Evolutionary conservation across 2,888 invertebrate species (phyloP).

Genomic region (Drosophila leonis): DNA sequence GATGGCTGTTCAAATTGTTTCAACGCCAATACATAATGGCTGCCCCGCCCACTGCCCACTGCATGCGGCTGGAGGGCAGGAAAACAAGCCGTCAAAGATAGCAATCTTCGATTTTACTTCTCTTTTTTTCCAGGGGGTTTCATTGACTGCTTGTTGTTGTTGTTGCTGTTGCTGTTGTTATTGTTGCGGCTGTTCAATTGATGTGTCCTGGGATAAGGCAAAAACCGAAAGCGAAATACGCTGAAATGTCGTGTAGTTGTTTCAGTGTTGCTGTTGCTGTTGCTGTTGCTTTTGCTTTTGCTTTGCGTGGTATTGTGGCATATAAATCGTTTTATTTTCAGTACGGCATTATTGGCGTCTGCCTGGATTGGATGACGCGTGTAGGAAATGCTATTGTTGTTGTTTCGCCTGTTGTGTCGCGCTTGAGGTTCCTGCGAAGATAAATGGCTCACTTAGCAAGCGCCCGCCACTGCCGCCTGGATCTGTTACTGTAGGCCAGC

Average conservation of each 20-base stretch:
- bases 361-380: slow-evolving; percentile 75
- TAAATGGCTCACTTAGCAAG: slow-evolving; percentile 85
- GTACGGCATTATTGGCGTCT: slow-evolving; percentile 73
- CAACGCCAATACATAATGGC: slow-evolving; percentile 84
- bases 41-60: slow-evolving; percentile 69
- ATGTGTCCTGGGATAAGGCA: slow-evolving; percentile 75
- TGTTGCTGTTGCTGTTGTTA: slow-evolving; percentile 45
- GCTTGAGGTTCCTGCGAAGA: slow-evolving; percentile 83
- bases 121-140: slow-evolving; percentile 58
- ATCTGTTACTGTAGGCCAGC: slow-evolving; percentile 26
- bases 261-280: slow-evolving; percentile 32
- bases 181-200: slow-evolving; percentile 68
- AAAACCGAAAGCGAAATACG: slow-evolving; percentile 45
- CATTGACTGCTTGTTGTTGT: slow-evolving; percentile 63
- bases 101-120: slow-evolving; percentile 83
- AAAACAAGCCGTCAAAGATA: slow-evolving; percentile 83
- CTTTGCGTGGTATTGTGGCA: slow-evolving; percentile 70
- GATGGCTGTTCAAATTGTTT: slow-evolving; percentile 81
- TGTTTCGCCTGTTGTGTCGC: slow-evolving; percentile 68
- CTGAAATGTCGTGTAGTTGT: slow-evolving; percentile 58
- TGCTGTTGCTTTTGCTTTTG: slow-evolving; percentile 47
- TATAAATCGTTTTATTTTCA: slow-evolving; percentile 82
- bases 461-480: slow-evolving; percentile 41
- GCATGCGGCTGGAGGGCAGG: slow-evolving; percentile 52
- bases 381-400: slow-evolving; percentile 68